phyloP scores from a whole-genome alignment of 2,797 vertebrate genomes.

The Zalophus californianus region DNA sequence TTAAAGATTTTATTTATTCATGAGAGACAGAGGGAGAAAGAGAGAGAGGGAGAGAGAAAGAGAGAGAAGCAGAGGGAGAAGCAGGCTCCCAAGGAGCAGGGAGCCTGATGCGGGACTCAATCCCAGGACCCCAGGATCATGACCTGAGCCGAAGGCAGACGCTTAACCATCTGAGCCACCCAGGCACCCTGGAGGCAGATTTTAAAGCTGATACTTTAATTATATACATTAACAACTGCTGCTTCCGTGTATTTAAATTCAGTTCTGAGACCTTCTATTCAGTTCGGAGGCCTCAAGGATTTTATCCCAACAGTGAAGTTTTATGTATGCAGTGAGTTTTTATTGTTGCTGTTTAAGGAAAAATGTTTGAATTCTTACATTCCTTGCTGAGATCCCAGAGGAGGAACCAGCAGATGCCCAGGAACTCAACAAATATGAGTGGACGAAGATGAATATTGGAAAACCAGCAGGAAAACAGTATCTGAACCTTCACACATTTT shows the following conservation, averaged over 20 bases:
- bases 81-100: no score
- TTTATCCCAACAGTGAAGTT: slow-evolving; percentile 38
- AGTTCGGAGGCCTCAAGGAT: neutral
- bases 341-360: slow-evolving; percentile 8
- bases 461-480: neutral
- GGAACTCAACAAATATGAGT: neutral
- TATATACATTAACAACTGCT: neutral
- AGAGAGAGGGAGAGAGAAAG: no score
- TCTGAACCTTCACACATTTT: neutral
- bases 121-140: no score
- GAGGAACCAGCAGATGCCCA: neutral
- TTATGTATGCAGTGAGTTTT: neutral
- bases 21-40: no score
- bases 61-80: no score
- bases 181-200: neutral
- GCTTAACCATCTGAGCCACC: no score
- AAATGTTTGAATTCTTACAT: slow-evolving; percentile 5
- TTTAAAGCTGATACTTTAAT: slow-evolving; percentile 19
- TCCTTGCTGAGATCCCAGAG: neutral
- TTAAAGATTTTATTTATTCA: no score
- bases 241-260: neutral
- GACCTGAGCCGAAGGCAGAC: no score
- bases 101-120: no score
- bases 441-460: neutral
- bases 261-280: neutral